Evolutionary conservation across 1,140 invertebrate genomes (phyloP), one percentile per base, ranked within the genome.

Genomic region (Tyrophagus putrescentiae): DNA sequence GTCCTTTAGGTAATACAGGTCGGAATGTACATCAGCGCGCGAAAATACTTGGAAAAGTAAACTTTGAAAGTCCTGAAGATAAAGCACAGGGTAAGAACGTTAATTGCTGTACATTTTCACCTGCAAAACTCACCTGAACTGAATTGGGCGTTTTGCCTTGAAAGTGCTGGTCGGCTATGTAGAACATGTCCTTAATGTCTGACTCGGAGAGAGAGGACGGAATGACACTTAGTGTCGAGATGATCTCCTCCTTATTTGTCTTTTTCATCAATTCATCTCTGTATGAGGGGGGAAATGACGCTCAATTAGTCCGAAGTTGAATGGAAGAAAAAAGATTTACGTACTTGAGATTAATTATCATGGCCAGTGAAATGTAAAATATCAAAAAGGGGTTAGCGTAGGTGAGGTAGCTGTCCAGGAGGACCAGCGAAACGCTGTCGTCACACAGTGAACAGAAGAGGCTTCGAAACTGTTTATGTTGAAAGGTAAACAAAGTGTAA

Each of bases 341-440:
- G 72, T 71, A 84, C 81, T 82, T 84, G n/a, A 87, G 87, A 80
- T 97, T 98, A 44, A 97, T 81, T 13, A 98, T 79, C 76, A 98
- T 92, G 42, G 97, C 94, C 25, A 98, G 76, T 1, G 85, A 84
- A 45, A 98, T 76, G 69, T 95, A 97, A 71, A 98, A 91, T 65
- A 95, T 80, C 64, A 98, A 86, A 76, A 97, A 98, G 23, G 89
- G 88, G 77, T 98, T 94, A 25, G 82, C 80, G 71, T 90, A 85
- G 76, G 96, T 92, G 69, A 98, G 93, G 70, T 98, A 98, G 32
- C 92, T 78, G 76, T 98, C 94, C 95, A 95, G 98, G 82, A 98
- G 88, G 63, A 81, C 81, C 59, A 85, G 80, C 54, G 87, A 84
- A 7, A 93, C 85, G 65, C 85, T 81, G 52, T 94, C 76, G 66